Evolutionary conservation across 2,888 invertebrate species (phyloP), one percentile per base, ranked within the genome.

Genomic region (Monopis laevigella): DNA sequence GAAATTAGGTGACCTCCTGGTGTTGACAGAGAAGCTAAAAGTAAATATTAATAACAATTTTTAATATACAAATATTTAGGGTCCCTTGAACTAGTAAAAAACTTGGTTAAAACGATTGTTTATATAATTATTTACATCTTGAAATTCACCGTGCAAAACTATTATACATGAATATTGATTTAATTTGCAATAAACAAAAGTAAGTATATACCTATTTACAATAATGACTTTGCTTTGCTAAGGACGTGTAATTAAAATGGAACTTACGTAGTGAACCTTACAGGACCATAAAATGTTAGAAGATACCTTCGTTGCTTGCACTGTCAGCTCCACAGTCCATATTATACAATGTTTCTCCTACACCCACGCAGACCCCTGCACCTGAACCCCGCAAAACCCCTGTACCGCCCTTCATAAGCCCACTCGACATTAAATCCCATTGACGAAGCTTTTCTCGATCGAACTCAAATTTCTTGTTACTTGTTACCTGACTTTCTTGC

Each of bases 361-460:
- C 53, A 55, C 64, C 67, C 59, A 53, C 59, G 59, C 64, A 45
- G 41, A 24, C 44, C 28, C 40, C 61, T 54, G 58, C 59, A 51
- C 64, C 67, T 51, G 50, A 51, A 51, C 47, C 68, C 65, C 70
- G 68, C 69, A 71, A 73, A 57, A 69, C 64, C 52, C 68, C 67
- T 53, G 52, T 54, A 46, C 62, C 65, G 50, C 62, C 64, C 54
- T 75, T 86, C 84, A 87, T 85, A 53, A 88, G 80, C 49, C 87
- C 92, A 81, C 92, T 92, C 45, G 93, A 93, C 87, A 93, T 86
- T 55, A 92, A 84, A 74, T 93, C 93, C 93, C 93, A 93, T 60
- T 93, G 93, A 40, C 93, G 84, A 53, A 93, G 83, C 52, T 90
- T 92, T 74, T 93, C 93, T 54, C 93, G 86, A 75, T 93, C 93